Conservation (phyloP, 2,113 vertebrate species). For the Phrynosoma blainvillii region DNA sequence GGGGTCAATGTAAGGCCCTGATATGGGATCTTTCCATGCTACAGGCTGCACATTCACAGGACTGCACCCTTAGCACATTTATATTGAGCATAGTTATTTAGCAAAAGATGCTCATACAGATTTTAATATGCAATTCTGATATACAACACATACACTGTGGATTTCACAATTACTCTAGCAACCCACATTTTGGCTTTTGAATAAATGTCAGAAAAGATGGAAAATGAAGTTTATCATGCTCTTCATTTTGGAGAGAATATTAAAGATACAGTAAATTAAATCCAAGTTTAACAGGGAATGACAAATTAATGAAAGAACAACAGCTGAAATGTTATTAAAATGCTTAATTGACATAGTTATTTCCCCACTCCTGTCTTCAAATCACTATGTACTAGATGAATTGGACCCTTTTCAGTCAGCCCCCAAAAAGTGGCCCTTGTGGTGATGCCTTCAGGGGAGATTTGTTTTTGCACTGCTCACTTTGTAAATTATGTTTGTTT, state of each 20-base stretch:
- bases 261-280: conserved; percentile 31
- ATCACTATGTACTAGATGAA: background rate
- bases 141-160: too few species aligned
- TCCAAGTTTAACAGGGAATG: conserved; percentile 21
- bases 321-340: conserved; percentile 31
- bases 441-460: background rate
- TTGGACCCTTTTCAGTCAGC: background rate
- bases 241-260: conserved; percentile 12
- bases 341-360: conserved; percentile 22
- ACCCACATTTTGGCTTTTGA: background rate
- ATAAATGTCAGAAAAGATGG: background rate
- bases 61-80: too few species aligned
- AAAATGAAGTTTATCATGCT: background rate
- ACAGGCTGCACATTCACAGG: too few species aligned
- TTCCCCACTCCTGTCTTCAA: background rate
- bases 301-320: background rate
- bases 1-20: background rate
- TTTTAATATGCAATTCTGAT: background rate
- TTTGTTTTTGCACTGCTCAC: too few species aligned
- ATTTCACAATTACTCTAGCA: background rate
- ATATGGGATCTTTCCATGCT: background rate
- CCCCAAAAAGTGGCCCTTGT: background rate
- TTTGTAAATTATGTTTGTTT: background rate
- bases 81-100: too few species aligned
- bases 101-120: background rate